Evolutionary conservation across 2,113 vertebrate species (phyloP).

Genomic region (Lagopus leucura): DNA sequence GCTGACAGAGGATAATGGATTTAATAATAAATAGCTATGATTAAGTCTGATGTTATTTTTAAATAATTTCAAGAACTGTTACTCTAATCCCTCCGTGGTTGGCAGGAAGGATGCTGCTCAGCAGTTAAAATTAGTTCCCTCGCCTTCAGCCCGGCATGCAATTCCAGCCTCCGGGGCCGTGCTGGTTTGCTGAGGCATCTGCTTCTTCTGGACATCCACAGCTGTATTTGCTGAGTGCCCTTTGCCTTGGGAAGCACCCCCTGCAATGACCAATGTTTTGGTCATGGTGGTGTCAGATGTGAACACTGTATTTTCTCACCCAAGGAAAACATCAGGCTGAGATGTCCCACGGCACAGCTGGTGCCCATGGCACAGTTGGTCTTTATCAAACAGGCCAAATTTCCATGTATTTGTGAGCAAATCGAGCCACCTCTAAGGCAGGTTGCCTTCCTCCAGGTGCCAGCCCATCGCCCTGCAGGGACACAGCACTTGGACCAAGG

Average conservation of each 20-base stretch:
- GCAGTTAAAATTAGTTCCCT: constrained; percentile 57
- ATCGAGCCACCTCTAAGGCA: background rate
- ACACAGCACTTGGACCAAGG: background rate
- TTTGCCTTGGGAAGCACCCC: background rate
- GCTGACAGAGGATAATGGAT: constrained; percentile 52
- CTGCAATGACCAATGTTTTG: background rate
- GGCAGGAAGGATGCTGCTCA: constrained; percentile 36
- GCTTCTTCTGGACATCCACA: background rate
- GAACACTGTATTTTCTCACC: background rate
- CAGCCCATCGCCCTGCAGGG: fast-evolving
- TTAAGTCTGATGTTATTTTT: constrained; percentile 65
- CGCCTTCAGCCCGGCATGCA: constrained; percentile 23
- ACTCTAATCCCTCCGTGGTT: constrained; percentile 31
- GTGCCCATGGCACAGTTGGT: background rate
- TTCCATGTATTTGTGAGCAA: background rate
- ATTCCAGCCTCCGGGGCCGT: constrained; percentile 1
- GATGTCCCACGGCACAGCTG: background rate
- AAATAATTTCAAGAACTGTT: constrained; percentile 49
- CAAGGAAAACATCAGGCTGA: background rate
- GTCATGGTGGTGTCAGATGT: fast-evolving
- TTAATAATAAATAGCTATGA: constrained; percentile 61
- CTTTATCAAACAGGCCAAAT: background rate
- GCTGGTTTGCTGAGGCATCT: constrained; percentile 10
- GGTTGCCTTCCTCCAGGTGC: background rate
- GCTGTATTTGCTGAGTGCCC: background rate